phyloP scores from a whole-genome alignment of 2,113 vertebrate species.

The Gavia stellata region DNA sequence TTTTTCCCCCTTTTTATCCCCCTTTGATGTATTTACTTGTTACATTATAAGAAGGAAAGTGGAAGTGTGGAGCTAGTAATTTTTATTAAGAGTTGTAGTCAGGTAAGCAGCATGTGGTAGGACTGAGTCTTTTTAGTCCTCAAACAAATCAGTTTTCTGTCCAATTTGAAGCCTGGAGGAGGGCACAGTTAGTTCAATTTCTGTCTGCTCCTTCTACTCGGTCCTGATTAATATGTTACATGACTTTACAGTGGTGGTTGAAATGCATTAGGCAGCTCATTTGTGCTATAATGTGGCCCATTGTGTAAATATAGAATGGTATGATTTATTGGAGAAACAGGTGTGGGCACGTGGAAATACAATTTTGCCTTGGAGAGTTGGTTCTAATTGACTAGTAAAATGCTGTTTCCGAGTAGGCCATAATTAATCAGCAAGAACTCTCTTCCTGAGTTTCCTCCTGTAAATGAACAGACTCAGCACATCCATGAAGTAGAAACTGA shows the following conservation, averaged over 20 bases:
- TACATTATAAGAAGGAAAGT: neutral
- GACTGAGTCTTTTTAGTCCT: neutral
- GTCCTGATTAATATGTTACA: neutral
- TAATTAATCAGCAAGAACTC: constrained; percentile 43
- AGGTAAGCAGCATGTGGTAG: neutral
- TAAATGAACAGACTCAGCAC: neutral
- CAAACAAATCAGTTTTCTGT: neutral
- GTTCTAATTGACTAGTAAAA: constrained; percentile 32
- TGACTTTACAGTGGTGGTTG: neutral
- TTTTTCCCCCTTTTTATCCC: fast-evolving
- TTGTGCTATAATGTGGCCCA: neutral
- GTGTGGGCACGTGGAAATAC: neutral
- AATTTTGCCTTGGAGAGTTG: neutral
- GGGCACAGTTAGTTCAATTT: neutral
- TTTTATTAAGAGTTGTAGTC: neutral
- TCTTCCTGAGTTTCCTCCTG: neutral
- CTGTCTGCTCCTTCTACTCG: neutral
- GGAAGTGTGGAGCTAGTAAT: neutral
- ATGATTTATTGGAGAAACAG: constrained; percentile 9
- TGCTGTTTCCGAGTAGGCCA: neutral
- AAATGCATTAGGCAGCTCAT: neutral
- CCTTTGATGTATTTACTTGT: neutral
- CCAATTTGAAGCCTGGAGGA: neutral
- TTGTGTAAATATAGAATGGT: neutral
- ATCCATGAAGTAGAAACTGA: neutral